These are phyloP conservation scores for Naja naja DNA, from an alignment of 2,113 vertebrate species.

Conservation along the genomic window DNA sequence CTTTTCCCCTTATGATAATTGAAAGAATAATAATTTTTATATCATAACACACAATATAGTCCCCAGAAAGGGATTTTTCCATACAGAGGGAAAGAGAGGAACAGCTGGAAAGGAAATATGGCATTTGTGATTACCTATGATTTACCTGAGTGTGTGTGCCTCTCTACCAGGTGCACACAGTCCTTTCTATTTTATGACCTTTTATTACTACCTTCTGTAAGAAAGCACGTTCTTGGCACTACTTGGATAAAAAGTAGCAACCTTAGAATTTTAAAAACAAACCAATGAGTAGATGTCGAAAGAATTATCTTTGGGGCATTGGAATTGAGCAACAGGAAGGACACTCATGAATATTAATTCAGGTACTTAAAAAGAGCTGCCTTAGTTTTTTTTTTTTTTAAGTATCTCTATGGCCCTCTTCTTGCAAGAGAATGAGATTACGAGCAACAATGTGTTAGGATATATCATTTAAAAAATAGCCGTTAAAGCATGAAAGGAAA, in stretches of 20 bases:
- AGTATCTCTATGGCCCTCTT: neutral
- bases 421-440: neutral
- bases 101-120: constrained; percentile 11
- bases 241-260: neutral
- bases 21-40: neutral
- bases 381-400: neutral
- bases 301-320: constrained; percentile 1
- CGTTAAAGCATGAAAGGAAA: neutral
- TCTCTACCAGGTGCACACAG: constrained; percentile 17
- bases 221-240: neutral
- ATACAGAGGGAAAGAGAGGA: neutral
- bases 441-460: neutral
- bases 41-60: neutral
- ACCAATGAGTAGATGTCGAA: neutral
- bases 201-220: constrained; percentile 33
- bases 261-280: neutral
- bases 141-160: neutral
- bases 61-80: neutral
- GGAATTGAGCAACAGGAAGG: neutral
- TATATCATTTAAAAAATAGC: neutral
- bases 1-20: neutral
- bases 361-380: neutral
- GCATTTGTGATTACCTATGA: constrained; percentile 8
- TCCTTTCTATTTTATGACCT: constrained; percentile 31
- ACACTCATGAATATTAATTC: neutral